phyloP scores from a whole-genome alignment of 1,140 invertebrate genomes.

The Musca domestica region DNA sequence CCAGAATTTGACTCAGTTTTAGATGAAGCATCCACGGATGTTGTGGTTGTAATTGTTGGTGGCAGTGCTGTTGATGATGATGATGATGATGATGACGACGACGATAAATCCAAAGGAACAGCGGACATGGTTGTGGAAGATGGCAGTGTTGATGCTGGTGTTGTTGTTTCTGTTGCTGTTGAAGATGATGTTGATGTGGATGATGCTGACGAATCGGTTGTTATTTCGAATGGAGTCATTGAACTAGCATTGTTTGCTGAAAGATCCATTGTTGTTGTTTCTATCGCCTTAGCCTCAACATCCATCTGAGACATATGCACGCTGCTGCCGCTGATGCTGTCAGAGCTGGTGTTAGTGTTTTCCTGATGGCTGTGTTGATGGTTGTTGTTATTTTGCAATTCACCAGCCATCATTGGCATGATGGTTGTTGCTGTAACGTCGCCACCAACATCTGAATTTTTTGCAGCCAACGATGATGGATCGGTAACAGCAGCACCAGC shows the following conservation, averaged over 20 bases:
- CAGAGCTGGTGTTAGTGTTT: background rate
- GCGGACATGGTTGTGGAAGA: background rate
- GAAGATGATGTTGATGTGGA: conserved; percentile 1
- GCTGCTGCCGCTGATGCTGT: background rate
- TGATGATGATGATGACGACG: background rate
- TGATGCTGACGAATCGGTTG: background rate
- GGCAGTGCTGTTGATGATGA: background rate
- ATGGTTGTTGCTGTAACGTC: background rate
- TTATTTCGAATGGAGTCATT: conserved; percentile 10
- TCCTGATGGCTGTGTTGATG: background rate
- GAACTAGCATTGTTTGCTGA: conserved; percentile 18
- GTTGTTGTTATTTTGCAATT: conserved; percentile 18
- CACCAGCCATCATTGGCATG: background rate
- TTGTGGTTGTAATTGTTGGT: background rate
- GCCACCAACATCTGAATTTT: conserved; percentile 1
- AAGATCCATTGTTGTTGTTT: conserved; percentile 10
- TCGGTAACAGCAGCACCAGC: conserved; percentile 16
- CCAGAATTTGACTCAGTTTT: conserved; percentile 11
- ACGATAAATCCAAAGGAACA: background rate
- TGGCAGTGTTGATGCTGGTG: conserved; percentile 1
- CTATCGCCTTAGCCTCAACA: conserved; percentile 4
- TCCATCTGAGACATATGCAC: conserved; percentile 3
- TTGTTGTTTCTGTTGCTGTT: conserved; percentile 15
- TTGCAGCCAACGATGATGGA: conserved; percentile 1
- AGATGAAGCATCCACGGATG: background rate